Conservation (phyloP, 2,888 invertebrate species). For the Drosophila hamatofila region DNA sequence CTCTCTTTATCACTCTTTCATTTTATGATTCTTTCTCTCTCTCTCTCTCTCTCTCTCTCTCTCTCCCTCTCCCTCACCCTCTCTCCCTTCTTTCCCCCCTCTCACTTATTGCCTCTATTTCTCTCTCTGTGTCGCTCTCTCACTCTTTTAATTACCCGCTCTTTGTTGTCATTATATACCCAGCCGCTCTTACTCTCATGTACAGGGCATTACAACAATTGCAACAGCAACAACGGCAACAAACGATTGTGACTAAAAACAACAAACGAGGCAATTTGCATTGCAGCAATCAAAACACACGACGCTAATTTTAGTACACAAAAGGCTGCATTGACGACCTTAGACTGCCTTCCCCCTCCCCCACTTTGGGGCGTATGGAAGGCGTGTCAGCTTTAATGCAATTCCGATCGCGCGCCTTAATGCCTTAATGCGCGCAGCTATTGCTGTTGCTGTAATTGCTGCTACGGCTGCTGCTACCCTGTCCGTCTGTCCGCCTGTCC, state of each 20-base stretch:
- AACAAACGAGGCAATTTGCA: conserved; percentile 47
- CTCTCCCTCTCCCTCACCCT: neutral
- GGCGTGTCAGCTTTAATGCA: conserved; percentile 51
- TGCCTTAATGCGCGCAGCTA: conserved; percentile 35
- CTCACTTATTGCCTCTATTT: neutral
- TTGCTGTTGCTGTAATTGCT: conserved; percentile 19
- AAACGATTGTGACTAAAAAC: conserved; percentile 27
- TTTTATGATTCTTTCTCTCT: neutral
- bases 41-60: neutral
- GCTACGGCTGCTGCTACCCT: too few relatives aligned
- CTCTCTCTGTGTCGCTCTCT: neutral
- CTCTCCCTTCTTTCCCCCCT: neutral
- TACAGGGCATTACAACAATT: neutral
- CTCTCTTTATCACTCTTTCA: neutral
- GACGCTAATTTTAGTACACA: conserved; percentile 65
- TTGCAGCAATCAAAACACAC: conserved; percentile 30
- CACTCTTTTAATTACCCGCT: too few relatives aligned
- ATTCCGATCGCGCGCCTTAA: conserved; percentile 50
- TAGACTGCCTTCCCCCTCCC: conserved; percentile 11
- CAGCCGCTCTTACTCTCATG: accelerated
- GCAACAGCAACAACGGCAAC: conserved; percentile 1
- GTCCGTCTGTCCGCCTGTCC: too few relatives aligned
- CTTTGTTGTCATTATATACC: neutral
- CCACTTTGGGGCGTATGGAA: neutral
- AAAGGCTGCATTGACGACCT: conserved; percentile 44